Evolutionary conservation across 2,113 vertebrate species (phyloP), one percentile per base, ranked within the genome.

Genomic region (Neolamprologus falcicula): DNA sequence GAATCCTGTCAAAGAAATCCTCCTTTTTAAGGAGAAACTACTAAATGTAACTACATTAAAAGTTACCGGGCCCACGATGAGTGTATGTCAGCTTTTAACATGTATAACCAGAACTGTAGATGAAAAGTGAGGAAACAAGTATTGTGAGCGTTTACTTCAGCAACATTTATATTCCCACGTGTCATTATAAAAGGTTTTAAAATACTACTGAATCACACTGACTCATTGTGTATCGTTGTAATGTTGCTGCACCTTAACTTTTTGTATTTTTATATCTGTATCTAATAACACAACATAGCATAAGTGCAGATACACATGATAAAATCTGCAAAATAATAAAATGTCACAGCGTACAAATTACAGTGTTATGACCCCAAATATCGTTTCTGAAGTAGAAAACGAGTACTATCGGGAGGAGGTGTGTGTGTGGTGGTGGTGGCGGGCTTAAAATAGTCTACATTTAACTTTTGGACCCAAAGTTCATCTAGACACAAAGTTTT

Each of bases 381-480:
- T 50, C 0, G 9, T 50, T 76, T 50, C 71, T 50, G 9, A 7
- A 11, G 24, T 76, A 73, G 0, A 7, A n/a, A 50, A 19, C 16
- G 9, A 63, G 59, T 35, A 12, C 4, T 21, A 13, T 37, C 19
- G 3, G 19, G 33, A 5, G 61, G 31, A 66, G 10, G 33, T 66
- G 61, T 37, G 61, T 63, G 59, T 59, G 55, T 57, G 54, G 26
- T 17, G 55, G 57, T 33, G 9, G 59, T 35, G 59, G 21, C 21
- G 59, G 17, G 31, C 21, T 73, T 2, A 45, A 45, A 2, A 26
- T 17, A 10, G 68, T 42, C 35, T 9, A 40, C n/a, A 68, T 24
- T 47, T 73, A 28, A 45, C 21, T 47, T 45, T 45, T 45, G 4
- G 24, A 28, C 16, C 71, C 40, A 76, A 76, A 47, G 40, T 73